Conservation (phyloP, 2,888 invertebrate species). For the Ichneumoninae sp. region DNA sequence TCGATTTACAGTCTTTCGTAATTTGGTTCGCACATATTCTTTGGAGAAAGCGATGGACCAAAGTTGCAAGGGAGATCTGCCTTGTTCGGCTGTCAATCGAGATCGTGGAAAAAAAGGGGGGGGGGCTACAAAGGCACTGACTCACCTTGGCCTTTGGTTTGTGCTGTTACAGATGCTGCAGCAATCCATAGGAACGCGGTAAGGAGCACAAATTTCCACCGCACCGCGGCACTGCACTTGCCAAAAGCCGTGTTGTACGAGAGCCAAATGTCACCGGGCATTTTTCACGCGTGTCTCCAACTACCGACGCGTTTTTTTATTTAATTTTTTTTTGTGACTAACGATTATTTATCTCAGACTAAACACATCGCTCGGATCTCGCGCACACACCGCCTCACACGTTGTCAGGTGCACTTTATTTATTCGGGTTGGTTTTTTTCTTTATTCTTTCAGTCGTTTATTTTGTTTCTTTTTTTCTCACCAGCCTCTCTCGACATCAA, state of each 20-base stretch:
- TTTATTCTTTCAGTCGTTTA: not conserved
- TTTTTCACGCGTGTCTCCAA: conserved; percentile 67
- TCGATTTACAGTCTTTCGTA: no score
- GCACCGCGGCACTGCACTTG: conserved; percentile 70
- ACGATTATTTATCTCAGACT: conserved; percentile 32
- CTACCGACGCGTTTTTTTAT: conserved; percentile 47
- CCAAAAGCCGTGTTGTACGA: conserved; percentile 53
- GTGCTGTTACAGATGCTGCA: conserved; percentile 61
- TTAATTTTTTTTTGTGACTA: conserved; percentile 37
- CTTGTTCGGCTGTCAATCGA: conserved; percentile 15
- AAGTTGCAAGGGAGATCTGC: not conserved
- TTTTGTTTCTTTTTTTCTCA: conserved; percentile 7
- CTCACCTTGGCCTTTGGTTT: conserved; percentile 78
- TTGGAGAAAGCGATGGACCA: not conserved
- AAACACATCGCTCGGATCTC: conserved; percentile 50
- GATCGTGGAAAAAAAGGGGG: conserved; percentile 14
- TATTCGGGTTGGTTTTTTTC: conserved; percentile 13
- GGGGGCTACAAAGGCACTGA: conserved; percentile 57
- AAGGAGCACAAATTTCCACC: conserved; percentile 73
- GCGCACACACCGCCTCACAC: conserved; percentile 14
- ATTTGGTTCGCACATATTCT: no score
- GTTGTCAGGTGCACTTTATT: conserved; percentile 28
- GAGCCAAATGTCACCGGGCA: conserved; percentile 78
- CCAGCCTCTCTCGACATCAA: conserved; percentile 40
- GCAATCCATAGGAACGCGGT: conserved; percentile 67